Base-by-base conservation (phyloP, 1,140 invertebrate genomes). In the Heliconius hewitsoni region DNA sequence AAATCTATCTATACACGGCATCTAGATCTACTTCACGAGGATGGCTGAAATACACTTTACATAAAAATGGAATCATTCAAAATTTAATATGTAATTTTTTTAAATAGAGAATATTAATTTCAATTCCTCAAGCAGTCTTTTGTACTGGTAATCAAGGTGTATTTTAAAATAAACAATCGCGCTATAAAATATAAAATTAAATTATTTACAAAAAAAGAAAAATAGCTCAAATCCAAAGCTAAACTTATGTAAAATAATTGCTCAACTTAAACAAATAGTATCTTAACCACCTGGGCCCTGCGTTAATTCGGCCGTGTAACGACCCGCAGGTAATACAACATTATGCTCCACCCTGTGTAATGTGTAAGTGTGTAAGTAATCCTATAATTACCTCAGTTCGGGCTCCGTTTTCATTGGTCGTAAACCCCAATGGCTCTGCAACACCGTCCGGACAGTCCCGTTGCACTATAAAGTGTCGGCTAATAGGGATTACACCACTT, bases 401-500 rank as follows among this genome's bases (percentile, higher is more conserved):
- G 90, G 86, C 86, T 85, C 84, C 84, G 84, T 86, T 90, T 90
- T 89, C 88, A 91, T 90, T 87, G 90, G 82, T 89, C 89, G 88
- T 92, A 92, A 91, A 92, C 84, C 85, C 85, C 87, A 82, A 91
- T 90, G 85, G 88, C 87, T 85, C 84, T 85, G 88, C 88, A 89
- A 88, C 87, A 85, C 79, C 34, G 34, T 37, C 0, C 82, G 86
- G 88, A 87, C 88, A 85, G 81, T 84, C 84, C 84, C 87, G 88
- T 88, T 87, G 85, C 87, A 89, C 87, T 88, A 90, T 91, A 90
- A 89, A 92, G 85, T 86, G 87, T 83, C 81, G 86, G 86, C 89
- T 91, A 91, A 92, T 92, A 91, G 88, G 87, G 91, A 91, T 91
- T 92, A 91, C 89, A 88, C 88, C 88, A 89, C 87, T 86, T 87